Conservation (phyloP, 2,888 invertebrate species). For the Orthosia cruda region DNA sequence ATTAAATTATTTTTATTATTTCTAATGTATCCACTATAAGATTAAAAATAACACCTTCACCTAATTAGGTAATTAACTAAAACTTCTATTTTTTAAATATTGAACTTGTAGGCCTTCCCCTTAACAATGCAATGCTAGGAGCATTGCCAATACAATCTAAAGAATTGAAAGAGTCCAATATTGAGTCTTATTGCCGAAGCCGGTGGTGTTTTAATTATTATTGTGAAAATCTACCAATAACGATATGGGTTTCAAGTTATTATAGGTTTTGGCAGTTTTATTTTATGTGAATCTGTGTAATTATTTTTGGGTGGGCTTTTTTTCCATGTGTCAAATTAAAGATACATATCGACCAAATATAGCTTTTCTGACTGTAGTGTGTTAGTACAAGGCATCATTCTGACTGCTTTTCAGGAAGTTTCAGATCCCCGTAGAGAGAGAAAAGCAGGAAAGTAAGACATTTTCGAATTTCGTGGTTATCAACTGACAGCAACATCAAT, state of each 20-base stretch:
- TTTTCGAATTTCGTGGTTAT: background rate
- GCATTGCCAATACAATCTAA: slow-evolving; percentile 66
- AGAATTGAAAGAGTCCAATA: slow-evolving; percentile 62
- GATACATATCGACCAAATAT: too few relatives aligned
- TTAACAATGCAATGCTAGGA: slow-evolving; percentile 57
- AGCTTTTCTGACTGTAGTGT: too few relatives aligned
- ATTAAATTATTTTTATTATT: too few relatives aligned
- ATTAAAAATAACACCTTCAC: too few relatives aligned
- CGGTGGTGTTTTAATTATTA: slow-evolving; percentile 44
- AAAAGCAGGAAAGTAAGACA: background rate
- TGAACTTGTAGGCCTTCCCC: slow-evolving; percentile 17
- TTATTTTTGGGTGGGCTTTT: too few relatives aligned
- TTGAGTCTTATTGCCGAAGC: slow-evolving; percentile 37
- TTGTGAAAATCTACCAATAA: slow-evolving; percentile 25
- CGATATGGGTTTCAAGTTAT: background rate
- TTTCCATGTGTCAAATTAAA: too few relatives aligned
- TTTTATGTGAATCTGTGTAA: background rate
- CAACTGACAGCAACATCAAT: background rate
- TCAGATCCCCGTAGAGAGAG: background rate
- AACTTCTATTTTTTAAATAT: background rate
- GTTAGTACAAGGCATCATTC: too few relatives aligned
- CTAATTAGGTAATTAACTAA: background rate
- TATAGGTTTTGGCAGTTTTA: background rate
- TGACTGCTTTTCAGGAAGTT: too few relatives aligned
- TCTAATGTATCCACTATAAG: too few relatives aligned